Conservation (phyloP, 2,888 invertebrate genomes). For the Congeria kusceri region DNA sequence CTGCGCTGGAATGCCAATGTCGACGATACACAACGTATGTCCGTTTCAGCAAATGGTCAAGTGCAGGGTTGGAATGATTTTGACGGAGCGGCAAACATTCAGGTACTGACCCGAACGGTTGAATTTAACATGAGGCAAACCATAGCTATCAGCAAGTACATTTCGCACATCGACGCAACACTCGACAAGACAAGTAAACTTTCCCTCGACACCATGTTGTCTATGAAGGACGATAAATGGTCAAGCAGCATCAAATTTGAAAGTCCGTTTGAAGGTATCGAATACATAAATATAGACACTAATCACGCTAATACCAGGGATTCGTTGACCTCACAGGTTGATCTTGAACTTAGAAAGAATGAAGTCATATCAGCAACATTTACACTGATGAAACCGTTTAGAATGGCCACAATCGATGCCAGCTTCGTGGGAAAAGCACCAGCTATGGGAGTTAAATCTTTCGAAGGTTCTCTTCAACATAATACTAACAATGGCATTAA, state of each 20-base stretch:
- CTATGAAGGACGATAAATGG: conserved; percentile 33
- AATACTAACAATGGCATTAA: conserved; percentile 42
- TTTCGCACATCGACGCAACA: conserved; percentile 59
- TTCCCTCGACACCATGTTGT: conserved; percentile 55
- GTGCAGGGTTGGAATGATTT: conserved; percentile 46
- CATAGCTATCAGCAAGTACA: conserved; percentile 52
- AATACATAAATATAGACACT: conserved; percentile 45
- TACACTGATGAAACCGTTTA: conserved; percentile 67
- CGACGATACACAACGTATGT: conserved; percentile 57
- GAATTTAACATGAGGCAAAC: conserved; percentile 62
- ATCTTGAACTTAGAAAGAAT: conserved; percentile 64
- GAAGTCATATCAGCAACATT: conserved; percentile 66
- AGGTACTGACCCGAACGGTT: conserved; percentile 57
- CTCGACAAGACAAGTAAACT: conserved; percentile 58
- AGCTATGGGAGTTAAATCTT: conserved; percentile 57
- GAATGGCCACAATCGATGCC: conserved; percentile 56
- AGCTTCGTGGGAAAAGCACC: conserved; percentile 68
- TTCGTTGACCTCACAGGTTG: conserved; percentile 57
- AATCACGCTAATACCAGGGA: conserved; percentile 51
- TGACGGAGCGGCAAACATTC: conserved; percentile 55
- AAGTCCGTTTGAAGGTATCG: conserved; percentile 54
- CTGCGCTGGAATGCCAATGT: conserved; percentile 74
- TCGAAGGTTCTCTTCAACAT: conserved; percentile 64
- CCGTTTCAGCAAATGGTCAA: conserved; percentile 52
- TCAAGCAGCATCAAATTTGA: conserved; percentile 52